These are phyloP conservation scores for Hemicentrotus pulcherrimus DNA, from an alignment of 35 echinoderm and acorn worm species.

Conservation along the genomic window DNA sequence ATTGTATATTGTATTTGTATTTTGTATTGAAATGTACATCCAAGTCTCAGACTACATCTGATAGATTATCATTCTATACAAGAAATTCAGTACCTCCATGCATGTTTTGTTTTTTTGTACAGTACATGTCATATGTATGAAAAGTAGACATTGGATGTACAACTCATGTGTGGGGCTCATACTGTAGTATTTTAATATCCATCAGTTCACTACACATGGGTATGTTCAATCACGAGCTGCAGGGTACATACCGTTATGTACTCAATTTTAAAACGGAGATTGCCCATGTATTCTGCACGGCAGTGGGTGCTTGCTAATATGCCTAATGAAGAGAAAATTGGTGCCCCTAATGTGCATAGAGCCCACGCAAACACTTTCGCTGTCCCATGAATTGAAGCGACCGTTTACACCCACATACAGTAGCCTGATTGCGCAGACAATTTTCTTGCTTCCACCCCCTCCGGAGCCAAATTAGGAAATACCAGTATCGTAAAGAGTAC, in stretches of 20 bases:
- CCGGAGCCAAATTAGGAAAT: not conserved
- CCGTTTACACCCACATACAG: not conserved
- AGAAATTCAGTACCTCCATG: no score
- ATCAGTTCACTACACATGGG: no score
- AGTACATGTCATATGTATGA: no score
- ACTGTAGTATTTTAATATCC: no score
- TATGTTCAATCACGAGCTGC: not conserved
- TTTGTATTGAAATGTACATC: not conserved
- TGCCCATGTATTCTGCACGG: not conserved
- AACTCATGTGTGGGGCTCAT: no score
- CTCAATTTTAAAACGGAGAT: not conserved
- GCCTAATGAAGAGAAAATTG: not conserved
- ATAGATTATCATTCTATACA: no score
- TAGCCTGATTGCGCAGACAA: not conserved
- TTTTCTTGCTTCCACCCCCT: not conserved
- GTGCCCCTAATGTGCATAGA: not conserved
- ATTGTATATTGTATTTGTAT: not conserved
- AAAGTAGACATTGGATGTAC: no score
- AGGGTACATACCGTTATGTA: not conserved
- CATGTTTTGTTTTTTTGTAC: no score
- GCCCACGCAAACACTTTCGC: not conserved
- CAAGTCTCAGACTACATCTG: no score
- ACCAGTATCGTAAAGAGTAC: not conserved
- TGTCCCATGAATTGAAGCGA: not conserved
- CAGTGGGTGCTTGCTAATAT: not conserved